Percentiles rank a stretch among this genome's conserved stretches.
phyloP scores from a whole-genome alignment of 2,888 invertebrate species.

The Drosophila yooni region DNA sequence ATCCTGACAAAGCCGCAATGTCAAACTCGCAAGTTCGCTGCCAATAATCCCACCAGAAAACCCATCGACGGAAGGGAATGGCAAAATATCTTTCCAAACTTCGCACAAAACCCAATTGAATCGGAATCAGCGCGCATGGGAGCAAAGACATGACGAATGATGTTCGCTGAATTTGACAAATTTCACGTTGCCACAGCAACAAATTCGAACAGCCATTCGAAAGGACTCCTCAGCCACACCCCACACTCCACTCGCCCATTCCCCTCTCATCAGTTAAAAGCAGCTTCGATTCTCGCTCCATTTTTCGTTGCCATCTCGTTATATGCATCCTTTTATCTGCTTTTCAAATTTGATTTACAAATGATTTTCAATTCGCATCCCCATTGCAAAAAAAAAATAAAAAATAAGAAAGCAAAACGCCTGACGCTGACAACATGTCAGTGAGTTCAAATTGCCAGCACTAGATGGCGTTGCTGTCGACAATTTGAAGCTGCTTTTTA shows the following conservation, averaged over 20 bases:
- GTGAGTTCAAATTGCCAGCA: conserved; percentile 29
- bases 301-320: conserved; percentile 32
- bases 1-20: conserved; percentile 44
- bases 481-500: conserved; percentile 2
- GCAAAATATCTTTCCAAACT: conserved; percentile 17
- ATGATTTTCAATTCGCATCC: conserved; percentile 67
- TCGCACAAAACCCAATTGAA: conserved; percentile 44
- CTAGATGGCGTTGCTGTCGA: conserved; percentile 35
- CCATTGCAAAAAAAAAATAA: neutral
- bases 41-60: conserved; percentile 48
- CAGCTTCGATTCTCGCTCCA: conserved; percentile 16
- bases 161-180: conserved; percentile 68
- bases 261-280: conserved; percentile 8
- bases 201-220: conserved; percentile 30
- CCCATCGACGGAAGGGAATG: neutral
- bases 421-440: conserved; percentile 46
- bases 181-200: conserved; percentile 49
- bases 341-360: conserved; percentile 69
- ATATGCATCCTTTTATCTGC: conserved; percentile 52
- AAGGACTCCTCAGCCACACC: neutral
- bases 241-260: neutral
- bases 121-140: conserved; percentile 38
- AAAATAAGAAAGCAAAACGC: conserved; percentile 2
- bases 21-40: conserved; percentile 49
- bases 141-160: conserved; percentile 66